Evolutionary conservation across 2,113 vertebrate species (phyloP).

Genomic region (Haemorhous mexicanus): DNA sequence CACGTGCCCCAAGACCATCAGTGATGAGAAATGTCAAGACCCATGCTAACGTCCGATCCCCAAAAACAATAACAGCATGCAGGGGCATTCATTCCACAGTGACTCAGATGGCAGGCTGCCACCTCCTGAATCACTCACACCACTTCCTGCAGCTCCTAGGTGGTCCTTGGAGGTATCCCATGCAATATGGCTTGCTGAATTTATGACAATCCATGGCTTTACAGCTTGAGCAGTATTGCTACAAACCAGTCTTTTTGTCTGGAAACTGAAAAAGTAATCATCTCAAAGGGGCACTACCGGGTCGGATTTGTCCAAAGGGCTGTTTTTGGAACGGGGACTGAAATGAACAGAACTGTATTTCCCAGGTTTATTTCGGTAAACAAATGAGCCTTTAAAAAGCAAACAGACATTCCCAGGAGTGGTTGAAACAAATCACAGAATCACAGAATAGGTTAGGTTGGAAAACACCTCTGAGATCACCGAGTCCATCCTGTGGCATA

Average conservation of each 20-base stretch:
- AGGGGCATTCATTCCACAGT: background rate
- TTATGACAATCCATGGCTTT: background rate
- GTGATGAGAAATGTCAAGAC: background rate
- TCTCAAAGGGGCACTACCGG: background rate
- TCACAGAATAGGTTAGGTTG: background rate
- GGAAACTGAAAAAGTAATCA: background rate
- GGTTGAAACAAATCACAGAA: background rate
- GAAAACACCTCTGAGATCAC: background rate
- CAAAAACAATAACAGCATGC: accelerated
- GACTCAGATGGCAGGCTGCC: constrained; percentile 16
- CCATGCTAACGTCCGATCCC: background rate
- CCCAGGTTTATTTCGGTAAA: background rate
- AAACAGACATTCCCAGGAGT: background rate
- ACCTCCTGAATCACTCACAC: constrained; percentile 11
- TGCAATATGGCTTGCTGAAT: background rate
- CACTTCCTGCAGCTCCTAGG: constrained; percentile 24
- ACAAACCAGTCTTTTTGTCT: background rate
- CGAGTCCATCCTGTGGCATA: background rate
- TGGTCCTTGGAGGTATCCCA: background rate
- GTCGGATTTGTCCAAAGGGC: background rate
- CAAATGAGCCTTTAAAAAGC: background rate
- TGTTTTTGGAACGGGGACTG: background rate
- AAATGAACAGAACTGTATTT: background rate
- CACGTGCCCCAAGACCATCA: background rate
- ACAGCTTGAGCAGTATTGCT: background rate